These are phyloP conservation scores for Fragum whitleyi DNA, from an alignment of 2,888 invertebrate species.

Conservation along the genomic window DNA sequence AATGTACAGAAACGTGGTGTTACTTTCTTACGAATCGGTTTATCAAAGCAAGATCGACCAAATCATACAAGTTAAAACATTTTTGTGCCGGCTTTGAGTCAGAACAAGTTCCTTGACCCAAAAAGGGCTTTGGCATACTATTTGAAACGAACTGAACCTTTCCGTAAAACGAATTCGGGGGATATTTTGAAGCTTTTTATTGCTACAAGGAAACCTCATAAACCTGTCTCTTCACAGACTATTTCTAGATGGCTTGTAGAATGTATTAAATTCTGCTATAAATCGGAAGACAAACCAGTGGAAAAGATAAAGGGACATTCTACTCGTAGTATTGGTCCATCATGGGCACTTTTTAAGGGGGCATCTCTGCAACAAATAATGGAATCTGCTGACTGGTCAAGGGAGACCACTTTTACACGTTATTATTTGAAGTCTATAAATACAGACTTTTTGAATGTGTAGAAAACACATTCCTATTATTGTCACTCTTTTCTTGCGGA, in stretches of 20 bases:
- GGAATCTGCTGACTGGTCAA: too few species aligned
- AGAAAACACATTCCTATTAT: background rate
- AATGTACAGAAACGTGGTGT: conserved; percentile 45
- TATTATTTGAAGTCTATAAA: too few species aligned
- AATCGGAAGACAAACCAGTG: conserved; percentile 3
- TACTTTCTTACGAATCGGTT: conserved; percentile 36
- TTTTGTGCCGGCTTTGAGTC: conserved; percentile 34
- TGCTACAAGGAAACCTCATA: too few species aligned
- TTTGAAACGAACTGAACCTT: conserved; percentile 45
- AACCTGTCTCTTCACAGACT: too few species aligned
- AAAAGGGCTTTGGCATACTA: conserved; percentile 33
- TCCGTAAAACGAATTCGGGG: too few species aligned
- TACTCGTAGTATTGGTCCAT: conserved; percentile 23
- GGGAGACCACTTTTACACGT: too few species aligned
- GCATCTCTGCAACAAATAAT: too few species aligned
- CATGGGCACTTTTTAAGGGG: too few species aligned
- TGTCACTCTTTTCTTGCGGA: background rate
- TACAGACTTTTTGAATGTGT: too few species aligned
- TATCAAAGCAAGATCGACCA: conserved; percentile 44
- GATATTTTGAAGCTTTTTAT: too few species aligned
- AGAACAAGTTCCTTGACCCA: conserved; percentile 43
- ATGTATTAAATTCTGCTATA: background rate
- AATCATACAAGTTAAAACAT: conserved; percentile 34
- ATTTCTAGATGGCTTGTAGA: too few species aligned
- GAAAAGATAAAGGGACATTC: conserved; percentile 21